phyloP scores from a whole-genome alignment of 1,140 invertebrate species.

The Leptonema lineaticorne region DNA sequence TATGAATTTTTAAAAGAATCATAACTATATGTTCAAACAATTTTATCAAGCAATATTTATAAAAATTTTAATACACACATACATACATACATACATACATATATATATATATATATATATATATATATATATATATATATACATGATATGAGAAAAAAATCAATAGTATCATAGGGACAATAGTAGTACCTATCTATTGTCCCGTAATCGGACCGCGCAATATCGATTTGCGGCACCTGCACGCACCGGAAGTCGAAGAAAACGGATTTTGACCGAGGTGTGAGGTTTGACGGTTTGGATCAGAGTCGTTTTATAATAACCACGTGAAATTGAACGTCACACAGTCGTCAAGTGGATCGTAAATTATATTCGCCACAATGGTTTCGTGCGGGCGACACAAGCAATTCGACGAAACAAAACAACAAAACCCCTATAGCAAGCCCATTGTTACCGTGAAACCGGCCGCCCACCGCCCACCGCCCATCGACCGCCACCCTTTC shows the following conservation, averaged over 20 bases:
- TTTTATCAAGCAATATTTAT: not conserved
- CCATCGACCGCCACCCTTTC: not conserved
- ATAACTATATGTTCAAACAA: too few species aligned
- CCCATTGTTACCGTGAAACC: not conserved
- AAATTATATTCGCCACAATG: slow-evolving; percentile 22
- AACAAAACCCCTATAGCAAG: not conserved
- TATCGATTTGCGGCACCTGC: too few species aligned
- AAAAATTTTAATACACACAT: not conserved
- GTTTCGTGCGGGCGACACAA: slow-evolving; percentile 20
- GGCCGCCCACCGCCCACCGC: not conserved
- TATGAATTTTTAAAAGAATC: too few species aligned
- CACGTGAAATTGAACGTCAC: slow-evolving; percentile 13
- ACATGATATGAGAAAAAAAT: too few species aligned
- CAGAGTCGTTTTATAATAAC: too few species aligned
- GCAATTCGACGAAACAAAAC: slow-evolving; percentile 19
- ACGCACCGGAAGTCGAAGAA: too few species aligned
- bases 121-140: too few species aligned
- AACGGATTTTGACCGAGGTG: not conserved
- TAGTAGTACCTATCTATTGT: too few species aligned
- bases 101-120: not conserved
- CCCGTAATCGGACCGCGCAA: too few species aligned
- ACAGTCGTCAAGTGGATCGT: slow-evolving; percentile 4
- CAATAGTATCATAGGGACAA: too few species aligned
- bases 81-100: not conserved
- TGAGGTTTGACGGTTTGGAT: not conserved